Base-by-base conservation (phyloP, 2,113 vertebrate genomes). In the Tinamus guttatus region DNA sequence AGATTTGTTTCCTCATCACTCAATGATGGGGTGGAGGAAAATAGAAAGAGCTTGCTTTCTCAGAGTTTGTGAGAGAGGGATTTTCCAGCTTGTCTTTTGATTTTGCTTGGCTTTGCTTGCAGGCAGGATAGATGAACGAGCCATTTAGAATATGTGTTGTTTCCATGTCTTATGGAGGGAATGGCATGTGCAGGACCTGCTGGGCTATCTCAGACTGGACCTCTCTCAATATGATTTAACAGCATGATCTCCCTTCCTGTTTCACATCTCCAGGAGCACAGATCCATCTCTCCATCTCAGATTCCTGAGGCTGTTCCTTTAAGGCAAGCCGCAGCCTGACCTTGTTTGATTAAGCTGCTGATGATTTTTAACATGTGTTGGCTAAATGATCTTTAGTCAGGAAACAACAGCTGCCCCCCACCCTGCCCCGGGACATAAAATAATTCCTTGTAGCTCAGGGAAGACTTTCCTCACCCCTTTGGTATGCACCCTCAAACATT, bases 101-200 rank as follows among this genome's bases (percentile, higher is more conserved):
- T 49, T 25, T 56, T 0, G 0, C 32, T 69, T 54, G 20, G n/a
- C 64, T 78, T 43, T 9, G 15, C 64, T 63, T 18, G 30, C 38
- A 3, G 82, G 63, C 63, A 11, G 56, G 22, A 5, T 0, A 6
- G 24, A 2, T 27, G 52, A 45, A 32, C 0, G 49, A 45, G 49
- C 9, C 3, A 2, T 13, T 38, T 9, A 9, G 28, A 13, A 13
- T 13, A 0, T 6, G 36, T 21, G 3, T 2, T 12, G 38, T 20
- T 38, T 36, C 78, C 14, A 0, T 0, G 25, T 4, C 49, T 43
- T 12, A 5, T 0, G 3, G 25, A 15, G 11, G 38, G 2, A 30
- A 17, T 5, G 1, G 45, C 0, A 3, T 1, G 5, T 3, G 30
- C 27, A 4, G 40, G 21, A 9, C 27, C 52, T 4, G 8, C 3